phyloP scores from a whole-genome alignment of 2,888 invertebrate species.

The Tipula vernalis region DNA sequence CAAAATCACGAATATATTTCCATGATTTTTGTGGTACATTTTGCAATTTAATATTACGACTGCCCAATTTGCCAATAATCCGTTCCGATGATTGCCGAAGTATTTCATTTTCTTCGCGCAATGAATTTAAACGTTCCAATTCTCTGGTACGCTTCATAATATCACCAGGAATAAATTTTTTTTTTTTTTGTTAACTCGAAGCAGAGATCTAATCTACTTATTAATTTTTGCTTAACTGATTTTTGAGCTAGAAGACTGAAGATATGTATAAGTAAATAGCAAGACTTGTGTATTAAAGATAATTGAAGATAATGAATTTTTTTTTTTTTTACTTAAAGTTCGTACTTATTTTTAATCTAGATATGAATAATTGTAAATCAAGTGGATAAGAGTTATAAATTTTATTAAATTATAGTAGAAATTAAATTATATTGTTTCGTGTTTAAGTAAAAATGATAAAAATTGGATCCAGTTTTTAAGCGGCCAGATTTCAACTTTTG shows the following conservation, averaged over 20 bases:
- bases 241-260: background rate
- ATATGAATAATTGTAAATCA: background rate
- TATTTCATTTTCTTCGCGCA: background rate
- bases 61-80: conserved; percentile 32
- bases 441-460: background rate
- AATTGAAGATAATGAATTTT: background rate
- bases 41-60: conserved; percentile 28
- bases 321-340: background rate
- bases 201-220: background rate
- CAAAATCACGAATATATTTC: conserved; percentile 67
- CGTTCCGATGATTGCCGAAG: conserved; percentile 17
- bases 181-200: background rate
- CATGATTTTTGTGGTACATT: conserved; percentile 48
- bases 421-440: background rate
- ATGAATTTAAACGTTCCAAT: background rate
- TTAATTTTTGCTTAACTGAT: background rate
- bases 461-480: background rate
- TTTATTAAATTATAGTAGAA: background rate
- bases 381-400: background rate
- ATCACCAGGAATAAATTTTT: background rate
- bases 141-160: background rate
- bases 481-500: background rate
- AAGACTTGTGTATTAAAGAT: background rate
- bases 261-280: background rate
- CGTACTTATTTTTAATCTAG: background rate